Evolutionary conservation across 2,113 vertebrate species (phyloP), one percentile per base, ranked within the genome.

Genomic region (Hepsetus odoe): DNA sequence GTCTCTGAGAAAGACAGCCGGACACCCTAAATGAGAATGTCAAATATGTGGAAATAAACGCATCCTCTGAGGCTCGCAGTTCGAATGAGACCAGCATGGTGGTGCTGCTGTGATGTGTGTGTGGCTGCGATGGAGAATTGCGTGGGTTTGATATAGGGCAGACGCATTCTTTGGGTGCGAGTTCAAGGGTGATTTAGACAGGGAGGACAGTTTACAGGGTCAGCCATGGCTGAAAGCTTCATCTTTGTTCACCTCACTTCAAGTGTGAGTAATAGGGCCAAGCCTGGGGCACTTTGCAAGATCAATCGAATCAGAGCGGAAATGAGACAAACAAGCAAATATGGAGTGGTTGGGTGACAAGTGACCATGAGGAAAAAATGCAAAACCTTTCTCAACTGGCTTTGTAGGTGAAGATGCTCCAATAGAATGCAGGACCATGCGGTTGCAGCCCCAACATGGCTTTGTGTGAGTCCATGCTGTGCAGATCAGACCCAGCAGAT

Each of bases 271-370:
- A 59, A 75, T 51, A 30, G 30, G 66, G 59, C 18, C 70, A 33
- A 5, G 14, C 33, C 65, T 46, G 20, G 38, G 28, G 35, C 80
- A 68, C 30, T 61, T 28, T 32, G 55, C 58, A 35, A 76, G 22
- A 82, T 82, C 59, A 49, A 62, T 40, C 61, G 18, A 76, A 67
- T 24, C 40, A 51, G 35, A 66, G 10, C n/a, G 33, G 79, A 53
- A 76, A 83, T 77, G 65, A 62, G 28, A 71, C 32, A 73, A 81
- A 74, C 59, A 77, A 81, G 49, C 32, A 67, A 80, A 67, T 66
- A 73, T 30, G 42, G 20, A 42, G 56, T 22, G 22, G 7, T 11
- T n/a, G 22, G 35, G 33, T 16, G 20, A 22, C 20, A 71, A 62
- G 22, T 26, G 22, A 71, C 46, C 66, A 78, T 71, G 28, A n/a